A percentile compares a stretch with the other conserved stretches of the same genome.
phyloP scores from a whole-genome alignment of 2,113 vertebrate genomes.

The Prinia subflava region DNA sequence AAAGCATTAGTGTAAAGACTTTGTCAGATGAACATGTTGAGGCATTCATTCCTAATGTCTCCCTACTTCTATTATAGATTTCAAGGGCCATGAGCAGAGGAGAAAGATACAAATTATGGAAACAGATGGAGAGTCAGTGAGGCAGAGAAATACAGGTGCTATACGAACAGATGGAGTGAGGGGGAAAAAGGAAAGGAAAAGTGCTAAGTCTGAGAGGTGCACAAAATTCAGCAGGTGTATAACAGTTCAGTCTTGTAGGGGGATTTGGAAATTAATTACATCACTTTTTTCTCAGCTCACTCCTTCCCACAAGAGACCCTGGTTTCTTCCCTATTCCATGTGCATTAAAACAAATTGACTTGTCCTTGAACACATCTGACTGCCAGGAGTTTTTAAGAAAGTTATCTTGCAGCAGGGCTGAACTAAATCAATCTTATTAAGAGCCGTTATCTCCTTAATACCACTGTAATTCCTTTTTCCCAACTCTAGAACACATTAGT shows the following conservation, averaged over 20 bases:
- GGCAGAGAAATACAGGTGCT: slow-evolving; percentile 53
- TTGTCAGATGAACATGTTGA: slow-evolving; percentile 20
- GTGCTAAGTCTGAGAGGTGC: slow-evolving; percentile 20
- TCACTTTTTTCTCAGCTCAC: background rate
- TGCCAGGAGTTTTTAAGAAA: background rate
- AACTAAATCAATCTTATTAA: background rate
- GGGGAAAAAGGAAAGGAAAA: background rate
- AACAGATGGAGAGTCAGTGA: slow-evolving; percentile 56
- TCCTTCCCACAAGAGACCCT: background rate
- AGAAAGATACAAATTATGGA: slow-evolving; percentile 35
- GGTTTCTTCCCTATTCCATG: background rate
- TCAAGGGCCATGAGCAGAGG: background rate
- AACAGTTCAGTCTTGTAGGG: background rate
- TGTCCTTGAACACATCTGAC: background rate
- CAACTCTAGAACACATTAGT: background rate
- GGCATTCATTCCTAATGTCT: slow-evolving; percentile 3
- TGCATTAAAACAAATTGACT: background rate
- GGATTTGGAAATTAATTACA: background rate
- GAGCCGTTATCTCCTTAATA: background rate
- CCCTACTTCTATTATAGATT: slow-evolving; percentile 8
- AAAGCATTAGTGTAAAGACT: slow-evolving; percentile 4
- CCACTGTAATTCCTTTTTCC: background rate
- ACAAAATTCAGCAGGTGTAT: slow-evolving; percentile 16
- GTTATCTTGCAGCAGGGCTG: background rate
- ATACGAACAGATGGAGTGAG: slow-evolving; percentile 35